Percentiles rank a stretch among this genome's conserved stretches.
Conservation (phyloP, 2,888 invertebrate genomes). For the Melieria crassipennis region DNA sequence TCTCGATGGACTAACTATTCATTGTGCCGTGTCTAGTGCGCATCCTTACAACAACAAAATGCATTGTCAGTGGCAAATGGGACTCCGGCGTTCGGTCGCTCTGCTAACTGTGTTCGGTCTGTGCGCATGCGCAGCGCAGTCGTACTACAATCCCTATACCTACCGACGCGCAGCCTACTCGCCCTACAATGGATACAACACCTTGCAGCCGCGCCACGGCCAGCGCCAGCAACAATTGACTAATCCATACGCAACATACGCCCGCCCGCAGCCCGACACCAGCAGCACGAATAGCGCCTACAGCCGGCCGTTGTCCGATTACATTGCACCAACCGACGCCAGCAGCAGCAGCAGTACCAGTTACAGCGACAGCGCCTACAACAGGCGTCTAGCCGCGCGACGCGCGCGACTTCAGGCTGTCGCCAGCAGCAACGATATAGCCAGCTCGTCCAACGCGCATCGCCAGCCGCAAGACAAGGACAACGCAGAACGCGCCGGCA, state of each 20-base stretch:
- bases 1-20: no score
- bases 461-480: not conserved
- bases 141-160: slow-evolving; percentile 36
- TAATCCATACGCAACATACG: not conserved
- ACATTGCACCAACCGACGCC: no score
- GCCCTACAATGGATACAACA: slow-evolving; percentile 27
- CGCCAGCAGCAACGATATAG: slow-evolving; percentile 21
- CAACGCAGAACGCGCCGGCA: slow-evolving; percentile 6
- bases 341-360: slow-evolving; percentile 12
- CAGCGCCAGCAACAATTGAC: not conserved
- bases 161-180: slow-evolving; percentile 16
- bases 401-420: not conserved
- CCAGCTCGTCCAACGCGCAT: not conserved
- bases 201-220: slow-evolving; percentile 38
- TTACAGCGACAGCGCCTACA: slow-evolving; percentile 1
- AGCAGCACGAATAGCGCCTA: slow-evolving; percentile 16
- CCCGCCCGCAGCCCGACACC: not conserved
- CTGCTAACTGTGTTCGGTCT: slow-evolving; percentile 40
- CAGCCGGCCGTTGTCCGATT: not conserved
- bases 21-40: no score
- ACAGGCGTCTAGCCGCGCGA: slow-evolving; percentile 5
- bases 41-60: no score
- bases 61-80: no score
- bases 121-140: slow-evolving; percentile 45
- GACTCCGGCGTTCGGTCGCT: slow-evolving; percentile 26